phyloP scores from a whole-genome alignment of 1,140 invertebrate species.

The Cotesia glomerata region DNA sequence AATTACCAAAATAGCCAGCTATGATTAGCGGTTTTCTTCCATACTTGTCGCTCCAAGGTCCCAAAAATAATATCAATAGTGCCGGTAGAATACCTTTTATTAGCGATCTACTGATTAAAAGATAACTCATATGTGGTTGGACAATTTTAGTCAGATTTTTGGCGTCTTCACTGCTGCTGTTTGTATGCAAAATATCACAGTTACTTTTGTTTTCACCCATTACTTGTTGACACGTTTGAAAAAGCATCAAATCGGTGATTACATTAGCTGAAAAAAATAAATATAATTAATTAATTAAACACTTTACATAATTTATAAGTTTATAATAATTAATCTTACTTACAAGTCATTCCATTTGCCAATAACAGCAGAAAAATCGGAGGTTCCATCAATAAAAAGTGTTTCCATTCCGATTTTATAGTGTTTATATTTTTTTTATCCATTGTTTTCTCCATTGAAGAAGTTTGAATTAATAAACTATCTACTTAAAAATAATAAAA shows the following conservation, averaged over 20 bases:
- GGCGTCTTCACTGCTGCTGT: slow-evolving; percentile 60
- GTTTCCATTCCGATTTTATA: neutral
- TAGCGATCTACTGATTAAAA: slow-evolving; percentile 66
- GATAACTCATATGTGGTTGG: slow-evolving; percentile 68
- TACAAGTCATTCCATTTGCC: neutral
- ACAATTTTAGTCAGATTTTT: slow-evolving; percentile 66
- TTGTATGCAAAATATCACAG: slow-evolving; percentile 55
- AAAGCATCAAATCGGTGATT: too few species aligned
- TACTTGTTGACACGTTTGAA: too few species aligned
- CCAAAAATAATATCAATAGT: slow-evolving; percentile 70
- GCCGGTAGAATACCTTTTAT: slow-evolving; percentile 70
- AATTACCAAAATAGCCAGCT: neutral
- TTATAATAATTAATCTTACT: neutral
- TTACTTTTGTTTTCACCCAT: too few species aligned
- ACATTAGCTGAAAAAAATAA: too few species aligned
- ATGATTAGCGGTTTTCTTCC: slow-evolving; percentile 65
- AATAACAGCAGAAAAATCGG: neutral
- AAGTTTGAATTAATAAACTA: neutral
- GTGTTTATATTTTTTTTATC: neutral
- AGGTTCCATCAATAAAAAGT: neutral
- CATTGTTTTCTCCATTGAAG: neutral
- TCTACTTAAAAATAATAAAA: too few species aligned
- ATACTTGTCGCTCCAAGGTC: slow-evolving; percentile 76
- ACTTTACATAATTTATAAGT: neutral
- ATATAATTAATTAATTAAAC: too few species aligned